Evolutionary conservation across 2,888 invertebrate genomes (phyloP), one percentile per base, ranked within the genome.

Genomic region (Cerastoderma edule): DNA sequence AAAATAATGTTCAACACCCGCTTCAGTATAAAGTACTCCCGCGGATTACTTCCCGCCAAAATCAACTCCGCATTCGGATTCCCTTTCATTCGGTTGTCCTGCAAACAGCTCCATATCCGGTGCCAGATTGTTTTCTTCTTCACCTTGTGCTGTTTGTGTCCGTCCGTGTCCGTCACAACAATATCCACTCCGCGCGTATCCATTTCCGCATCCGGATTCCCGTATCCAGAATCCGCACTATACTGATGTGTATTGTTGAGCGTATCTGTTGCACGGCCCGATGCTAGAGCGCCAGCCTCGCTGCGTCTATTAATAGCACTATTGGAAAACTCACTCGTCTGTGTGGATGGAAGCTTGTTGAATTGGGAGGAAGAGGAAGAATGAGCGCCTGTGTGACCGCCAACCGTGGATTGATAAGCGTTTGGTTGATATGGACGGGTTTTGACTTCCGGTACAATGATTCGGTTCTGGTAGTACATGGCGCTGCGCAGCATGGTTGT

Each of bases 1-100:
- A 91, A 91, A n/a, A 87, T 79, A 60, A 90, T 88, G 82, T 91
- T 91, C 16, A 91, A 80, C 65, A 90, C 86, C 72, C 87, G 83
- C 77, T 91, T 91, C 54, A 91, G 78, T 24, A 88, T 75, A 19
- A 77, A 70, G 75, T 89, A 85, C 28, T 88, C 86, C 72, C 85
- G 85, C 0, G 86, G 86, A 39, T 87, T 87, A 27, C 84, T 83
- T 33, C 79, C 80, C 2, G 72, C 76, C 66, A 89, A 75, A 60
- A 86, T 83, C 39, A 78, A 71, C 35, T 86, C 83, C 13, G 80
- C 83, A 75, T 91, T 85, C 1, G 82, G 75, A 44, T 78, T 70
- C 19, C 87, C 86, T 39, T 83, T 83, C 84, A 90, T 86, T 13
- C 90, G 86, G 68, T 90, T 88, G 70, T 90, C 90, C 72, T 88